phyloP scores from a whole-genome alignment of 2,797 vertebrate species.

The Valencia hispanica region DNA sequence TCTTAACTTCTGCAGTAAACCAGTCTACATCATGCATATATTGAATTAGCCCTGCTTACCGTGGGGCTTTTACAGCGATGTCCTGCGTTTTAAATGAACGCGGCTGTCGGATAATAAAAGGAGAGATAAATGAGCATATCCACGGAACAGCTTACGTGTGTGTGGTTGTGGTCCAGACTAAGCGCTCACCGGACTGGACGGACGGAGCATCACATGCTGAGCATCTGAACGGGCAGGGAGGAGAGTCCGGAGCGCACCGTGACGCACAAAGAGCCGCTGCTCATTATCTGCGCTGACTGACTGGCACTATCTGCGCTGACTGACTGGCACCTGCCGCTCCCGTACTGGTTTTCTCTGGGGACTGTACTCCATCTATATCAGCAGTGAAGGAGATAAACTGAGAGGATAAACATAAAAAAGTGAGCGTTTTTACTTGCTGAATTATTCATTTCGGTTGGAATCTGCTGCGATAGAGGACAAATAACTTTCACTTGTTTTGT shows the following conservation, averaged over 20 bases:
- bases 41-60: conserved; percentile 44
- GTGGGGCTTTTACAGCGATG: conserved; percentile 25
- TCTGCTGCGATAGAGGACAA: neutral
- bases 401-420: neutral
- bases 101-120: conserved; percentile 9
- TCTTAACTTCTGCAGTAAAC: conserved; percentile 33
- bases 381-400: neutral
- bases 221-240: conserved; percentile 57
- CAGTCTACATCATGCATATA: neutral
- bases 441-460: neutral
- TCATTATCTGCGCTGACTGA: neutral
- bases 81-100: conserved; percentile 22
- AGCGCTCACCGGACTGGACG: conserved; percentile 58
- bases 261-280: conserved; percentile 65
- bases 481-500: neutral
- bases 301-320: neutral
- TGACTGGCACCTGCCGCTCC: neutral
- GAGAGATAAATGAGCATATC: conserved; percentile 29
- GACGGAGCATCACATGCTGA: conserved; percentile 71
- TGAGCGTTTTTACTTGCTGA: neutral
- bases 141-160: conserved; percentile 24
- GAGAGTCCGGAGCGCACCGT: conserved; percentile 61
- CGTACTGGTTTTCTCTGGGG: neutral
- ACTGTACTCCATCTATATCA: neutral
- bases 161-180: conserved; percentile 45